These are phyloP conservation scores for Neoscelio sp. DNA, from an alignment of 2,888 invertebrate genomes.

Conservation along the genomic window DNA sequence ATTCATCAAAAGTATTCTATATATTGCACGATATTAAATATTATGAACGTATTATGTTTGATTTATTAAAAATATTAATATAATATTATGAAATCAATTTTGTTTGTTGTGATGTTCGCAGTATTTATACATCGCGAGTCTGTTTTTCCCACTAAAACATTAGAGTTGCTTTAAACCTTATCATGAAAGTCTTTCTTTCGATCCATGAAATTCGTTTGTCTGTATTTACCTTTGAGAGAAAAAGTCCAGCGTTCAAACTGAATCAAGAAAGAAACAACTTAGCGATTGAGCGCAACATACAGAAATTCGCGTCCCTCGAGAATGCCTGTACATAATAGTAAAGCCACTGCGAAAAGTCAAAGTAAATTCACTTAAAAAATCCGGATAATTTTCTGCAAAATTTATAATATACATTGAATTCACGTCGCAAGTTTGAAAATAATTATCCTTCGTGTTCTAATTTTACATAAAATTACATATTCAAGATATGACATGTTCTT, in stretches of 20 bases:
- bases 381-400: slow-evolving; percentile 5
- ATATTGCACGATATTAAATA: too few species aligned
- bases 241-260: slow-evolving; percentile 43
- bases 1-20: neutral
- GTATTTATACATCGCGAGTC: neutral
- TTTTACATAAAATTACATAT: too few species aligned
- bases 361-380: slow-evolving; percentile 26
- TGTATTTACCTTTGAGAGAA: slow-evolving; percentile 43
- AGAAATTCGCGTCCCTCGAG: slow-evolving; percentile 36
- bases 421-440: neutral
- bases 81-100: neutral
- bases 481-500: too few species aligned
- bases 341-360: slow-evolving; percentile 34
- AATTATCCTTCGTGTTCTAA: too few species aligned
- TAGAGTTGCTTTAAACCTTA: slow-evolving; percentile 26
- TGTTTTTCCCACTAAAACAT: neutral
- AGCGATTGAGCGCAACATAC: slow-evolving; percentile 49
- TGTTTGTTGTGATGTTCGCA: neutral
- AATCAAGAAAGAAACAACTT: slow-evolving; percentile 50
- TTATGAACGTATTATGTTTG: neutral
- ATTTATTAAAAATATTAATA: neutral
- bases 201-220: slow-evolving; percentile 42
- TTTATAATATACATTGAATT: slow-evolving; percentile 24
- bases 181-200: slow-evolving; percentile 47
- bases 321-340: slow-evolving; percentile 33